Conservation (phyloP, 1,140 invertebrate genomes). For the Calephelis nemesis region DNA sequence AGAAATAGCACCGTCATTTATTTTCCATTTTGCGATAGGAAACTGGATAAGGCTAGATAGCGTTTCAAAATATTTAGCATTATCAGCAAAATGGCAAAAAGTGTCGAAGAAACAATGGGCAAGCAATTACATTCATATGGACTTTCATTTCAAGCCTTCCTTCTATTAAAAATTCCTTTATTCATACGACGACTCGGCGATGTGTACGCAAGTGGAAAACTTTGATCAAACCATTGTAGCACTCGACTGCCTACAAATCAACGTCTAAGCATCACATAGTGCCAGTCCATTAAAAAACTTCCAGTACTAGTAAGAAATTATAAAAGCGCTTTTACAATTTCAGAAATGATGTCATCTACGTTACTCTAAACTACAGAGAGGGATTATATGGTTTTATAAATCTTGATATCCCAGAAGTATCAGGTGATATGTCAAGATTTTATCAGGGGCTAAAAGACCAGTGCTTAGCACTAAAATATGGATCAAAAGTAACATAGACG, state of each 20-base stretch:
- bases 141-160: no score
- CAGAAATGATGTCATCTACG: slow-evolving; percentile 81
- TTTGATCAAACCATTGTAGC: slow-evolving; percentile 27
- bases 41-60: no score
- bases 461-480: slow-evolving; percentile 81
- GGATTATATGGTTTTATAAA: slow-evolving; percentile 85
- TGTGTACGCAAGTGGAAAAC: slow-evolving; percentile 42
- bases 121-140: no score
- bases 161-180: no score
- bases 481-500: slow-evolving; percentile 82
- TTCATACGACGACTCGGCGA: slow-evolving; percentile 31
- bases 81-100: no score
- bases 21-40: no score
- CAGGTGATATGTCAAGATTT: no score
- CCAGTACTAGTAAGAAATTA: slow-evolving; percentile 87
- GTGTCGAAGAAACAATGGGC: no score
- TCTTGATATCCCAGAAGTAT: slow-evolving; percentile 81
- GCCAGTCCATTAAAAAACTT: slow-evolving; percentile 34
- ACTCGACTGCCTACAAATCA: slow-evolving; percentile 52
- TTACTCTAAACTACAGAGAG: slow-evolving; percentile 82
- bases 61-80: no score
- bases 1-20: no score
- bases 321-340: slow-evolving; percentile 82
- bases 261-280: slow-evolving; percentile 50
- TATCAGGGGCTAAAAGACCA: slow-evolving; percentile 86